These are phyloP conservation scores for Dioctria linearis DNA, from an alignment of 2,888 invertebrate species.

Conservation along the genomic window DNA sequence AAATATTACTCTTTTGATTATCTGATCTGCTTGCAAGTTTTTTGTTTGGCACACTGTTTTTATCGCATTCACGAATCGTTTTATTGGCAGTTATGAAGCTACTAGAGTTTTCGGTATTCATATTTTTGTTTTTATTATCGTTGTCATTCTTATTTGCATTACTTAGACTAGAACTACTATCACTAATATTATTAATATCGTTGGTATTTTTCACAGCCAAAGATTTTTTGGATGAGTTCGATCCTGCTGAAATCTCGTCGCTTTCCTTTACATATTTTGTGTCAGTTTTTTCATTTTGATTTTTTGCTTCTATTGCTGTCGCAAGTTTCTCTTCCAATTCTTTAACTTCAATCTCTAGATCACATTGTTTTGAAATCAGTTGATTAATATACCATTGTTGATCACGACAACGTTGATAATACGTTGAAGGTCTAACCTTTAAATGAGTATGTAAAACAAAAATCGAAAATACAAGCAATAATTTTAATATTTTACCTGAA, in stretches of 20 bases:
- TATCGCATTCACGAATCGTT: slow-evolving; percentile 6
- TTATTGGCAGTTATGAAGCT: slow-evolving; percentile 11
- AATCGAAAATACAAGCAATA: background rate
- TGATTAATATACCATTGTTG: slow-evolving; percentile 94
- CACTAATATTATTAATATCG: slow-evolving; percentile 29
- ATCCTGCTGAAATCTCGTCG: slow-evolving; percentile 7
- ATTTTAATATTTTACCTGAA: slow-evolving; percentile 57
- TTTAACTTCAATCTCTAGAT: slow-evolving; percentile 85
- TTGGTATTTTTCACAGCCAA: slow-evolving; percentile 46
- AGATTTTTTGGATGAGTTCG: slow-evolving; percentile 28
- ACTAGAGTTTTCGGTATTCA: slow-evolving; percentile 1
- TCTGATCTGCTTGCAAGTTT: slow-evolving; percentile 14
- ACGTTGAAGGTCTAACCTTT: slow-evolving; percentile 93
- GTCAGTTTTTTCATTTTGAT: background rate
- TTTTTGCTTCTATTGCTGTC: background rate
- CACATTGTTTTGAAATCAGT: slow-evolving; percentile 84
- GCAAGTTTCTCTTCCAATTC: slow-evolving; percentile 72
- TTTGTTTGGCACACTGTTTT: background rate
- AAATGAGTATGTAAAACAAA: slow-evolving; percentile 73
- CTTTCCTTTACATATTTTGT: slow-evolving; percentile 1
- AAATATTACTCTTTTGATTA: slow-evolving; percentile 18
- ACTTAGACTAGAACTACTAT: slow-evolving; percentile 25
- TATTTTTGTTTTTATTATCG: slow-evolving; percentile 3
- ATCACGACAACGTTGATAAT: slow-evolving; percentile 93
- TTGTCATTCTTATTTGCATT: background rate